Conservation (phyloP, 2,113 vertebrate genomes). For the Pachycephala philippinensis region DNA sequence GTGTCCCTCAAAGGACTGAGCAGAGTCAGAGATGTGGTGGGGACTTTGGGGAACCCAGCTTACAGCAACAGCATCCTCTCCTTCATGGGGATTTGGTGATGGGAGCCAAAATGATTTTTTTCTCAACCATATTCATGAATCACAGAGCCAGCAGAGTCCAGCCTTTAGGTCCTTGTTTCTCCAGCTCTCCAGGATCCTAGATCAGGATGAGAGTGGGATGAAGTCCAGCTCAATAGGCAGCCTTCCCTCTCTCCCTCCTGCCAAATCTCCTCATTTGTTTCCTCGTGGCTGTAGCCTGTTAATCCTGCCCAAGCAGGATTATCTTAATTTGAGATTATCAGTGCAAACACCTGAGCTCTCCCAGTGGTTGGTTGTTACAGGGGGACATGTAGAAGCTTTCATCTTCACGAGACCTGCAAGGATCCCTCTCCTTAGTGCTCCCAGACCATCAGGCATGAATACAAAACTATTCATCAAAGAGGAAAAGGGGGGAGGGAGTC, state of each 20-base stretch:
- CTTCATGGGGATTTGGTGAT: not conserved
- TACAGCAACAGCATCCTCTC: not conserved
- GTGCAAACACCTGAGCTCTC: not conserved
- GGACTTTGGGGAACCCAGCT: accelerated
- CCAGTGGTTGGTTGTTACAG: not conserved
- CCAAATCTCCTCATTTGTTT: not conserved
- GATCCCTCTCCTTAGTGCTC: not conserved
- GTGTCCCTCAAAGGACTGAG: not conserved
- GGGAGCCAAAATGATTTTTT: not conserved
- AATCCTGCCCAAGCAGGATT: not conserved
- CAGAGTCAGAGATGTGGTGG: not conserved
- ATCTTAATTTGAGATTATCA: not conserved
- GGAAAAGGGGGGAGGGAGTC: not conserved
- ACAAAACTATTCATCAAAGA: not conserved
- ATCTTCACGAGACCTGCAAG: not conserved
- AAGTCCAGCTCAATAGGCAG: not conserved
- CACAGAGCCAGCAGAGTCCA: not conserved
- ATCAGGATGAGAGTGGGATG: not conserved
- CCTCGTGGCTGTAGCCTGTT: not conserved
- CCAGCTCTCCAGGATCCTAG: not conserved
- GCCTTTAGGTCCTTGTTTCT: not conserved
- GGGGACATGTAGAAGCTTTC: not conserved
- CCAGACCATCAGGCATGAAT: not conserved
- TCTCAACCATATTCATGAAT: not conserved
- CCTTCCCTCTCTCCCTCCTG: not conserved